Conservation (phyloP, 1,140 invertebrate genomes). For the Euura lappo region DNA sequence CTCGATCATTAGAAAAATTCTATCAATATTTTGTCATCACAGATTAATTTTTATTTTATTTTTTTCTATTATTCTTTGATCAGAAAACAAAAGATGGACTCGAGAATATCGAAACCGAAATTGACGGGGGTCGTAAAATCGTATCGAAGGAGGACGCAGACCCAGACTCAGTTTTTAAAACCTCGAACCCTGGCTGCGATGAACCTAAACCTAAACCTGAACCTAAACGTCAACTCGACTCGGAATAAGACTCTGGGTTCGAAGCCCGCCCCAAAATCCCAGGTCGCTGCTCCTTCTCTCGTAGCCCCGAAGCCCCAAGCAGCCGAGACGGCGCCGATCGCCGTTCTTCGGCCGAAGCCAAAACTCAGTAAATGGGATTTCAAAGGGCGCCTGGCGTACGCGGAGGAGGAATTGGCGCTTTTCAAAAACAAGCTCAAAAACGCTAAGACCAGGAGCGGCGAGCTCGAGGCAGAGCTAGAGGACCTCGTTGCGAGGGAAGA, state of each 20-base stretch:
- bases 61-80: too few relatives aligned
- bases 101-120: background rate
- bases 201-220: background rate
- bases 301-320: background rate
- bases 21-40: too few relatives aligned
- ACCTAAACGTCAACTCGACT: background rate
- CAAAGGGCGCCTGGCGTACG: background rate
- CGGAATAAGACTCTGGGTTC: too few relatives aligned
- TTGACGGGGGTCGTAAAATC: background rate
- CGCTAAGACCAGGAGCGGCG: background rate
- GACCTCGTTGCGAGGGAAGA: background rate
- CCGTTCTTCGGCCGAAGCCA: background rate
- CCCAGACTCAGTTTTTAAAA: background rate
- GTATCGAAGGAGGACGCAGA: background rate
- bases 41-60: too few relatives aligned
- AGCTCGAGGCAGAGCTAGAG: background rate
- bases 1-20: too few relatives aligned
- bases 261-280: too few relatives aligned
- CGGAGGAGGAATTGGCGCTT: background rate
- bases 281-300: too few relatives aligned
- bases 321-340: background rate
- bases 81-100: background rate
- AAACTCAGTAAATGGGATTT: constrained; percentile 1
- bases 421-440: background rate
- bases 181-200: background rate